A percentile compares a stretch with the other conserved stretches of the same genome.
phyloP scores from a whole-genome alignment of 2,888 invertebrate species.

The Thelaira solivaga region DNA sequence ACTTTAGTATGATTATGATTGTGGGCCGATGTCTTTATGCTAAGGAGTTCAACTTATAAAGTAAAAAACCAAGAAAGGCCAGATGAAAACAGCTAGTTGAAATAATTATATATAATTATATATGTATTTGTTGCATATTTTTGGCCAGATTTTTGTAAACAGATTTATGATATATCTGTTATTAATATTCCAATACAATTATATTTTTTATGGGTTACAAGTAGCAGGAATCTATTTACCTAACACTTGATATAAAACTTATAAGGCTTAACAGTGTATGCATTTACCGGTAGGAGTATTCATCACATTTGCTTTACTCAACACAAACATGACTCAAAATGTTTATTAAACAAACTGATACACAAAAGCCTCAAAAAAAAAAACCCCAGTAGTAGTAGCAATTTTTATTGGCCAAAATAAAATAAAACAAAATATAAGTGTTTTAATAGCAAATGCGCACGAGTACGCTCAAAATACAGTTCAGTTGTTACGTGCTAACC shows the following conservation, averaged over 20 bases:
- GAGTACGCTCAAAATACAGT: conserved; percentile 61
- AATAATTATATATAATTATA: no score
- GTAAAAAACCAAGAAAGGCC: no score
- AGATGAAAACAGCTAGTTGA: no score
- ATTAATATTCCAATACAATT: background rate
- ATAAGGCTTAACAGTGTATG: conserved; percentile 18
- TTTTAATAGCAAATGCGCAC: conserved; percentile 56
- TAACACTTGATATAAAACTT: background rate
- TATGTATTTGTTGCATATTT: no score
- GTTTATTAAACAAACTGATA: conserved; percentile 23
- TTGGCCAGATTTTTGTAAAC: no score
- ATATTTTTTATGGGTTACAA: background rate
- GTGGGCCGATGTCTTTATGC: no score
- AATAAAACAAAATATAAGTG: conserved; percentile 42
- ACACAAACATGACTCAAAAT: conserved; percentile 18
- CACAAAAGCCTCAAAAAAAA: conserved; percentile 34
- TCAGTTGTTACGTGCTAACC: conserved; percentile 64
- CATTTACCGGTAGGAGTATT: conserved; percentile 50
- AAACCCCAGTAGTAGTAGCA: conserved; percentile 26
- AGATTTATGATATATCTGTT: no score
- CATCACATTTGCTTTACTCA: background rate
- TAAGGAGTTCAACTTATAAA: no score
- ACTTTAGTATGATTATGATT: no score
- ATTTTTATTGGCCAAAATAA: conserved; percentile 46
- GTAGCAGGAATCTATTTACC: background rate